phyloP scores from a whole-genome alignment of 2,888 invertebrate species.

The Chrysomela aeneicollis region DNA sequence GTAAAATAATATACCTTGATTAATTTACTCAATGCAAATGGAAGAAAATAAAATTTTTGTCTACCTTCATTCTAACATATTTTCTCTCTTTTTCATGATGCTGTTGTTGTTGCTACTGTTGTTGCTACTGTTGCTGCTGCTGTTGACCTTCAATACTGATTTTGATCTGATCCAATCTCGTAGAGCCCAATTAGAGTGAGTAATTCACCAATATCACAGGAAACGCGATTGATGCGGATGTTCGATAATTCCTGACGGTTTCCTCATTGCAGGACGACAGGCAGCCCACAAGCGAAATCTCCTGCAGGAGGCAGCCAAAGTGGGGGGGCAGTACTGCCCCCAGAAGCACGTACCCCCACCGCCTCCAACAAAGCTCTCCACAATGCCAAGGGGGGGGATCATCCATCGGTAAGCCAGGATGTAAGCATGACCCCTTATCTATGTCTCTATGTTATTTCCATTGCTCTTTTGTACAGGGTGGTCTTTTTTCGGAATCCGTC shows the following conservation, averaged over 20 bases:
- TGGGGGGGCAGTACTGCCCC: slow-evolving; percentile 49
- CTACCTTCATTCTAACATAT: slow-evolving; percentile 34
- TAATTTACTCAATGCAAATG: no score
- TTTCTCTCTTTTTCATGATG: slow-evolving; percentile 52
- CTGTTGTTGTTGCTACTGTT: background rate
- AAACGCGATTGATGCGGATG: no score
- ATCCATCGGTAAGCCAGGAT: slow-evolving; percentile 76
- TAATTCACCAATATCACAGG: no score
- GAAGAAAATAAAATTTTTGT: background rate
- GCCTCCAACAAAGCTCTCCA: slow-evolving; percentile 77
- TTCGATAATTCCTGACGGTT: no score
- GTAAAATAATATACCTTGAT: no score
- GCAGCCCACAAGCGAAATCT: slow-evolving; percentile 78
- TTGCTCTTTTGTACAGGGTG: no score
- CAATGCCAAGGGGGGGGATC: slow-evolving; percentile 76
- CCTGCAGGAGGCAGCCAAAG: slow-evolving; percentile 74
- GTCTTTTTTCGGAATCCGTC: no score
- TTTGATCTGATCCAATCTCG: slow-evolving; percentile 23
- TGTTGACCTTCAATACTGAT: slow-evolving; percentile 28
- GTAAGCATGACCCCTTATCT: slow-evolving; percentile 56
- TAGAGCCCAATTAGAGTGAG: slow-evolving; percentile 73
- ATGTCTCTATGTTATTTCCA: slow-evolving; percentile 31
- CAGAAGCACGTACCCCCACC: slow-evolving; percentile 67
- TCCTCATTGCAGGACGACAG: slow-evolving; percentile 68
- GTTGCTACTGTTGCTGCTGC: slow-evolving; percentile 38